Base-by-base conservation (phyloP, 2,888 invertebrate genomes). In the Drosophila fungiperda region DNA sequence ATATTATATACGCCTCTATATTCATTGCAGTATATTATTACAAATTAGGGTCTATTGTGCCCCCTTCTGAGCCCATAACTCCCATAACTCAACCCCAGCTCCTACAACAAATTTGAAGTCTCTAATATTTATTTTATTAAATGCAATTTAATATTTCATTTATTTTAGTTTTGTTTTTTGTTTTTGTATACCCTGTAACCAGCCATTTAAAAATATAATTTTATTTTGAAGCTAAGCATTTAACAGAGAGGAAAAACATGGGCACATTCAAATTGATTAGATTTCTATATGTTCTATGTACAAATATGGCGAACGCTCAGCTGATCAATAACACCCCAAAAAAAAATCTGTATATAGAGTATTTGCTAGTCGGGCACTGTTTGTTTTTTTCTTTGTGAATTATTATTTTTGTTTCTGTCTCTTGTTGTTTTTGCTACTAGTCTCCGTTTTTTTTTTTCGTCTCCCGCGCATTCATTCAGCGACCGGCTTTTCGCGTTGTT, bases 401-500 rank as follows among this genome's bases (percentile, higher is more conserved):
- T 29, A 36, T 40, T 20, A 4, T 20, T 50, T 8, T n/a, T 36
- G 36, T 36, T 33, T 33, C 45, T 40, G 32, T 12, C 2, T 9
- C 20, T 32, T 29, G 35, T 58, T 49, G 15, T 48, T 70, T 48
- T 20, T 53, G 12, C 26, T 49, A 26, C 49, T 42, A 58, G n/a
- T 29, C 20, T 45, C 8, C 20, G 45, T 1, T 45, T 17, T 52
- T 38, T 23, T 60, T 53, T 42, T 29, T 63, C 60, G 45, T 54
- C 62, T 61, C 29, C 49, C 36, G 32, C 35, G 53, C 53, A 59
- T 36, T 64, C 17, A 53, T 52, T 59, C 6, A 57, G 52, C 29
- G 35, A 58, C 83, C 81, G 80, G 72, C 58, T 62, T 65, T 49
- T 67, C 6, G 33, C 42, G 49, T 42, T 33, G 29, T 57, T n/a